Conservation (phyloP, 2,888 invertebrate species). For the Sarcophaga rosellei region DNA sequence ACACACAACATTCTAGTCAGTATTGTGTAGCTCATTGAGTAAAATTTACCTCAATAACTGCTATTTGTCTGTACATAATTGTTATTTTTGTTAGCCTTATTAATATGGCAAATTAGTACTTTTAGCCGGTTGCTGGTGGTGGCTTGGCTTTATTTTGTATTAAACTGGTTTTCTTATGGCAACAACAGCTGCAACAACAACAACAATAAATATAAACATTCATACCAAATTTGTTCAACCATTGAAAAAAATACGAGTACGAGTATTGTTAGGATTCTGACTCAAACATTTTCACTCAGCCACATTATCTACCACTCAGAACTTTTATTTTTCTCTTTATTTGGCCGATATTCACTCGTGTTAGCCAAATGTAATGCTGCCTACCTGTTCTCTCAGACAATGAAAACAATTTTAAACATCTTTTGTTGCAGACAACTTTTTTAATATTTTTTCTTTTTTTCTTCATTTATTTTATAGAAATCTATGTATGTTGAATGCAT, state of each 20-base stretch:
- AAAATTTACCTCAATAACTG: not conserved
- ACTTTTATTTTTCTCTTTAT: conserved; percentile 19
- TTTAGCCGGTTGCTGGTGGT: conserved; percentile 1
- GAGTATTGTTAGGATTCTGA: not conserved
- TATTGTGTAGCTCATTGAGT: too few species aligned
- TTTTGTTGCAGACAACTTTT: too few species aligned
- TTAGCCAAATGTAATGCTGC: not conserved
- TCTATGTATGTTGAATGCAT: not conserved
- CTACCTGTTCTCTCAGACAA: not conserved
- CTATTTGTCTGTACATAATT: not conserved
- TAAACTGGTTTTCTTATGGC: conserved; percentile 44
- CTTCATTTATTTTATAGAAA: not conserved
- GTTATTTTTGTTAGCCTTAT: not conserved
- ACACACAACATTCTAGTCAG: too few species aligned
- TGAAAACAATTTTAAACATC: not conserved
- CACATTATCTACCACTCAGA: conserved; percentile 43
- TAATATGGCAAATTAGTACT: not conserved
- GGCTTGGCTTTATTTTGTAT: not conserved
- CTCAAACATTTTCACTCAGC: not conserved
- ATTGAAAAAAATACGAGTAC: not conserved
- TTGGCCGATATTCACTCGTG: not conserved
- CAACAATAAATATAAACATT: not conserved
- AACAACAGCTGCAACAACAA: not conserved
- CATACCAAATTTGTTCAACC: not conserved
- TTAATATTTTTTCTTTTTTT: not conserved